Evolutionary conservation across 2,888 invertebrate genomes (phyloP).

Genomic region (Oscheius sp.): DNA sequence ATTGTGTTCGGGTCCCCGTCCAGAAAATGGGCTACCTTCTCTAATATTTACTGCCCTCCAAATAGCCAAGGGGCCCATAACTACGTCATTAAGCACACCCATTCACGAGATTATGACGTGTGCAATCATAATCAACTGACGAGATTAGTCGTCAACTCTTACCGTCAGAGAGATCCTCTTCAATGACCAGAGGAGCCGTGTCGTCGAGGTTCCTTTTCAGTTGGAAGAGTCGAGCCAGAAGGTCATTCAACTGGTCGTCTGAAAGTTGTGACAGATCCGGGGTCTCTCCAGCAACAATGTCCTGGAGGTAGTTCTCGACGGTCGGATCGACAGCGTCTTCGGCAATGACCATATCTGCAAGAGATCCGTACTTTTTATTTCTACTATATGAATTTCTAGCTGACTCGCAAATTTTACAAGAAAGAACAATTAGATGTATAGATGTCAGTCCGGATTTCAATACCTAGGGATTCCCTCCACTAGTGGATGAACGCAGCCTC

Average conservation of each 20-base stretch:
- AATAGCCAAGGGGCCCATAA: not conserved
- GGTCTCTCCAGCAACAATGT: conserved; percentile 46
- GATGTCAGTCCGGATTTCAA: no score
- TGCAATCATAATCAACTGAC: conserved; percentile 10
- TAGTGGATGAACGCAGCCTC: no score
- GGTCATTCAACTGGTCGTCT: conserved; percentile 48
- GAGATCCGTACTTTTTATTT: not conserved
- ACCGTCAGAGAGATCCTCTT: conserved; percentile 20
- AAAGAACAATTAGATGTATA: no score
- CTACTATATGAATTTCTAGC: not conserved
- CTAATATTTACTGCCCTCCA: not conserved
- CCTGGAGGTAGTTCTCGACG: conserved; percentile 49
- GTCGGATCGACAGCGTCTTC: conserved; percentile 40
- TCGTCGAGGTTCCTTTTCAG: conserved; percentile 33
- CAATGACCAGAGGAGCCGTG: conserved; percentile 30
- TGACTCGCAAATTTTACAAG: no score
- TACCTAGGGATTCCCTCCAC: no score
- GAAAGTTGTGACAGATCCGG: conserved; percentile 48
- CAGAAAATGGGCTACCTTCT: not conserved
- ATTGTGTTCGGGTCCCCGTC: not conserved
- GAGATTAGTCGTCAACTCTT: not conserved
- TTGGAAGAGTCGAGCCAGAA: conserved; percentile 26
- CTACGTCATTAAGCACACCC: not conserved
- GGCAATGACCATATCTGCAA: conserved; percentile 41
- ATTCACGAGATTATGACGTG: conserved; percentile 21